A percentile compares a stretch with the other conserved stretches of the same genome.
These are phyloP conservation scores for Sthenelais limicola DNA, from an alignment of 2,888 invertebrate genomes.

Conservation along the genomic window DNA sequence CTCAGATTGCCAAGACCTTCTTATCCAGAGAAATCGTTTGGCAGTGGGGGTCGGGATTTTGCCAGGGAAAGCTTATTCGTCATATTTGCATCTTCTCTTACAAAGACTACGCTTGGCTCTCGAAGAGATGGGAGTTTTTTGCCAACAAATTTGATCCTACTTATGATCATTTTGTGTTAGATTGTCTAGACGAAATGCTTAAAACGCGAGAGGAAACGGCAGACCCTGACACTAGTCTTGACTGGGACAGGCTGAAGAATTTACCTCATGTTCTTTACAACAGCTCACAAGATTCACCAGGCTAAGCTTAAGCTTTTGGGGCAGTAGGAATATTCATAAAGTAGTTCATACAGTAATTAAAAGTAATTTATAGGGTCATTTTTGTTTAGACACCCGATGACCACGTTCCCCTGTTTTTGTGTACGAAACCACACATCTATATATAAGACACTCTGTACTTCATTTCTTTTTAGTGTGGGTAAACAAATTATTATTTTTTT, in stretches of 20 bases:
- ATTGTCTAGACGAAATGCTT: conserved; percentile 63
- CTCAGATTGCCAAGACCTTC: conserved; percentile 44
- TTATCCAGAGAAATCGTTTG: conserved; percentile 48
- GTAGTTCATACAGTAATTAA: too few relatives aligned
- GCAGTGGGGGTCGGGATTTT: conserved; percentile 37
- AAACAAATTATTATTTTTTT: too few relatives aligned
- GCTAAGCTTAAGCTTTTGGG: too few relatives aligned
- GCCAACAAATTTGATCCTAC: conserved; percentile 69
- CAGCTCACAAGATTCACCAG: neutral
- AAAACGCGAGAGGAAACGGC: conserved; percentile 28
- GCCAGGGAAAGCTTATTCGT: conserved; percentile 41
- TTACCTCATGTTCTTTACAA: conserved; percentile 36
- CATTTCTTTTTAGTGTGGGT: too few relatives aligned
- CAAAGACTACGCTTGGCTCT: conserved; percentile 59
- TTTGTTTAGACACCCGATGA: too few relatives aligned
- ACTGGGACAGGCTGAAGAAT: conserved; percentile 38
- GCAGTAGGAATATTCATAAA: too few relatives aligned
- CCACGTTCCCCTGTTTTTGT: too few relatives aligned
- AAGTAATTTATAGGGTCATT: too few relatives aligned
- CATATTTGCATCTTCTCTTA: conserved; percentile 44
- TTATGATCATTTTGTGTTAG: conserved; percentile 62
- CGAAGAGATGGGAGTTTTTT: conserved; percentile 57
- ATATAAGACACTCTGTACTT: too few relatives aligned
- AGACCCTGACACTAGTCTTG: conserved; percentile 27
- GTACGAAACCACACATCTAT: too few relatives aligned